Conservation (phyloP, 2,113 vertebrate species). For the Pterophyllum scalare region DNA sequence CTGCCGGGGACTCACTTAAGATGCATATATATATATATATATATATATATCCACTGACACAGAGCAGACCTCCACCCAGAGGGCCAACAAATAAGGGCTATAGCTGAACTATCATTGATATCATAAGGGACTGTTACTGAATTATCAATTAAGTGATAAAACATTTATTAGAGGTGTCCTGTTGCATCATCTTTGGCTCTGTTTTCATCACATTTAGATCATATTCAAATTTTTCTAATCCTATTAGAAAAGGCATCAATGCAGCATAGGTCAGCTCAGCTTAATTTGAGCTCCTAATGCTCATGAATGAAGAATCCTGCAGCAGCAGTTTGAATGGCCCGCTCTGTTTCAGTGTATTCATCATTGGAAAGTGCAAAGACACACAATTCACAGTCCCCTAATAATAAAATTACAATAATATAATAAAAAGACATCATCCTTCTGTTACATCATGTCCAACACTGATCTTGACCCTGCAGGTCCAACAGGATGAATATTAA, state of each 20-base stretch:
- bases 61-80: neutral
- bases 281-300: neutral
- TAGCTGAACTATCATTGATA: neutral
- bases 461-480: neutral
- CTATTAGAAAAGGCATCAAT: neutral
- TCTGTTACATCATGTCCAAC: too few species aligned
- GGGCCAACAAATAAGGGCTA: neutral
- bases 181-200: neutral
- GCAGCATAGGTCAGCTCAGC: neutral
- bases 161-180: neutral
- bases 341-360: neutral
- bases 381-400: neutral
- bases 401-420: neutral
- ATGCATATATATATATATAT: constrained; percentile 21
- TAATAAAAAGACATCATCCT: neutral
- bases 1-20: constrained; percentile 15
- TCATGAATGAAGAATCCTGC: neutral
- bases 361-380: neutral
- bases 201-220: neutral
- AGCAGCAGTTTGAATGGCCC: neutral
- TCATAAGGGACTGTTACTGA: neutral
- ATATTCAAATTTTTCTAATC: too few species aligned
- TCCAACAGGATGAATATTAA: neutral
- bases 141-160: neutral
- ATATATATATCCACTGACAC: constrained; percentile 14